Base-by-base conservation (phyloP, 1,140 invertebrate genomes). In the Colletes gigas region DNA sequence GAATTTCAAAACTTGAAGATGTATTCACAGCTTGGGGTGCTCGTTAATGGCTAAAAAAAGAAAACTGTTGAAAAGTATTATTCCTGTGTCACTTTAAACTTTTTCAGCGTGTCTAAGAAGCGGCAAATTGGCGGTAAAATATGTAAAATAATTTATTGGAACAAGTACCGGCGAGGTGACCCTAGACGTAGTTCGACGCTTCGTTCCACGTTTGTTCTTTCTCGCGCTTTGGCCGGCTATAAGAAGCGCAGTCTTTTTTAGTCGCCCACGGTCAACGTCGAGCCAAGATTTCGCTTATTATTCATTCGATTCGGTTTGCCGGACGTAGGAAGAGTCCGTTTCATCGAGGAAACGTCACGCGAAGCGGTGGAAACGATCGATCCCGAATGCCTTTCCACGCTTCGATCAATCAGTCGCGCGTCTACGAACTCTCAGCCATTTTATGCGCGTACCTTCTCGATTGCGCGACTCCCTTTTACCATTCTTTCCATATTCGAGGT, bases 301-400 rank as follows among this genome's bases (percentile, higher is more conserved):
- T 83, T 81, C 71, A 83, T 83, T 79, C 69, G 68, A 12, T 17
- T 57, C 72, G 72, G 59, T 57, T 81, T 70, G 15, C 41, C 52
- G 57, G 12, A 17, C 3, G 14, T 47, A 55, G 19, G 19, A 30
- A 21, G 50, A 57, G 39, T 47, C 15, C 63, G 30, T 21, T 59
- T 14, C 14, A 55, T 55, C 52, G 30, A 17, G n/a, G 66, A 60
- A 70, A 65, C 65, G 66, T 63, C 57, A 78, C 62, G 81, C 55
- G 41, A 19, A 15, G 17, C 2, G 15, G 17, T 52, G 14, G 41
- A 19, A 30, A 39, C 81, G 30, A 84, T 84, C 83, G 83, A 83
- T 84, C 41, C 69, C 52, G 60, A 30, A 50, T 67, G 75, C 54
- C 70, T 83, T 78, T 55, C 63, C 68, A 67, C 79, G 67, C 50